These are phyloP conservation scores for Acyrthosiphon pisum DNA, from an alignment of 1,140 invertebrate species.

Conservation along the genomic window DNA sequence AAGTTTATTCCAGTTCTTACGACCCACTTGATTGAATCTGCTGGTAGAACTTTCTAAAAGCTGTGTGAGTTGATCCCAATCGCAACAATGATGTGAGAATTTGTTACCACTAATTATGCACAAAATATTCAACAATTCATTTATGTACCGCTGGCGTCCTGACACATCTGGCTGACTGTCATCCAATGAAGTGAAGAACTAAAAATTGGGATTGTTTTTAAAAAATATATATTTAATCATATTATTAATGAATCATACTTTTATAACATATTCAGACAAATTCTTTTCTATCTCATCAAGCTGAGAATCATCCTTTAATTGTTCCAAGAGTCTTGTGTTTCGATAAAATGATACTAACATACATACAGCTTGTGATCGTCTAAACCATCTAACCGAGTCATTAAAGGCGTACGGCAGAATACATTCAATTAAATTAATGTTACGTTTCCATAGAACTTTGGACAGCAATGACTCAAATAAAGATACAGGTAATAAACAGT, in stretches of 20 bases:
- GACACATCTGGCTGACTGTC: slow-evolving; percentile 49
- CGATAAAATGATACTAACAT: slow-evolving; percentile 70
- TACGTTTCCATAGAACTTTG: slow-evolving; percentile 70
- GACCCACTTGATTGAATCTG: slow-evolving; percentile 46
- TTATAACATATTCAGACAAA: slow-evolving; percentile 25
- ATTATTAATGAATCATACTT: neutral
- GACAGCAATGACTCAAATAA: slow-evolving; percentile 71
- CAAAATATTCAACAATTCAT: slow-evolving; percentile 44
- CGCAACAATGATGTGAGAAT: slow-evolving; percentile 36
- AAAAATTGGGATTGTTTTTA: slow-evolving; percentile 1
- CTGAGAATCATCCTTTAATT: slow-evolving; percentile 24
- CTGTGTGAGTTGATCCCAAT: slow-evolving; percentile 22
- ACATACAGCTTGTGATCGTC: slow-evolving; percentile 71
- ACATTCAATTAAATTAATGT: slow-evolving; percentile 67
- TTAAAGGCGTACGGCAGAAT: slow-evolving; percentile 71
- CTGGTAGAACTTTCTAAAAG: neutral
- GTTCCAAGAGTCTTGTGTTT: slow-evolving; percentile 64
- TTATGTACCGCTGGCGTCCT: slow-evolving; percentile 44
- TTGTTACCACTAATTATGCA: slow-evolving; percentile 40
- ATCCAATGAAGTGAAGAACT: slow-evolving; percentile 45
- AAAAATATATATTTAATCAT: neutral
- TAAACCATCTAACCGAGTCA: slow-evolving; percentile 68
- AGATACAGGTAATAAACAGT: slow-evolving; percentile 70
- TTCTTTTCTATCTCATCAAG: slow-evolving; percentile 41
- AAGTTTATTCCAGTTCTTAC: slow-evolving; percentile 42